Percentiles rank a stretch among this genome's conserved stretches.
phyloP scores from a whole-genome alignment of 2,113 vertebrate genomes.

The Cariama cristata region DNA sequence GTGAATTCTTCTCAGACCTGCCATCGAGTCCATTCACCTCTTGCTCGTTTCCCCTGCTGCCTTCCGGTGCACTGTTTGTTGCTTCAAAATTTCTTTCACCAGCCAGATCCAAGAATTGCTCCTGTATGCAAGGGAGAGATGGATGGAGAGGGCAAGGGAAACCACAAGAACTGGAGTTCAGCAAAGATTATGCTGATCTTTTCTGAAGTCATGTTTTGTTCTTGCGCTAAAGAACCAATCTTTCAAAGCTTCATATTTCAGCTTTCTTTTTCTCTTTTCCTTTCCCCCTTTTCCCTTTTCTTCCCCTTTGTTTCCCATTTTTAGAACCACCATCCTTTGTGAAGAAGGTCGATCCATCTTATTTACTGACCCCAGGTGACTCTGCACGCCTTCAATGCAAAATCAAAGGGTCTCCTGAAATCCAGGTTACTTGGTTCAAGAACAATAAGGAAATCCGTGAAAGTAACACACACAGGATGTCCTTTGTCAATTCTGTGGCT shows the following conservation, averaged over 20 bases:
- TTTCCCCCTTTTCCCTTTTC: background rate
- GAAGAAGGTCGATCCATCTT: slow-evolving; percentile 93
- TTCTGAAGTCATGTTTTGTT: slow-evolving; percentile 2
- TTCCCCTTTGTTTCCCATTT: slow-evolving; percentile 49
- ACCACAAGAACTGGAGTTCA: background rate
- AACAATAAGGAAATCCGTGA: slow-evolving; percentile 90
- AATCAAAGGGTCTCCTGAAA: slow-evolving; percentile 93
- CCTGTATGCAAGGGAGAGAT: background rate
- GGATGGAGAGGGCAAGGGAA: background rate
- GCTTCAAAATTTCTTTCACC: background rate
- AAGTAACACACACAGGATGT: slow-evolving; percentile 87
- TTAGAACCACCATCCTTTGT: slow-evolving; percentile 93
- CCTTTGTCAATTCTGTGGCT: slow-evolving; percentile 86
- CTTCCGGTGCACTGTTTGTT: background rate
- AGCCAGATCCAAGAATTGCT: background rate
- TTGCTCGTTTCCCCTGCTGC: background rate
- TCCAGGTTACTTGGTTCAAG: slow-evolving; percentile 94
- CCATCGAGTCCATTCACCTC: background rate
- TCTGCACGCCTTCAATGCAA: slow-evolving; percentile 90
- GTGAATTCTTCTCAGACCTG: background rate
- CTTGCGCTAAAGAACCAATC: background rate
- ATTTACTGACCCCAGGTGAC: slow-evolving; percentile 92
- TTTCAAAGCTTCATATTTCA: slow-evolving; percentile 46
- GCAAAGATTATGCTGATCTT: background rate
- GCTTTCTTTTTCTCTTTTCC: slow-evolving; percentile 10